Evolutionary conservation across 2,888 invertebrate species (phyloP), one percentile per base, ranked within the genome.

Genomic region (Nemotelus pantherinus): DNA sequence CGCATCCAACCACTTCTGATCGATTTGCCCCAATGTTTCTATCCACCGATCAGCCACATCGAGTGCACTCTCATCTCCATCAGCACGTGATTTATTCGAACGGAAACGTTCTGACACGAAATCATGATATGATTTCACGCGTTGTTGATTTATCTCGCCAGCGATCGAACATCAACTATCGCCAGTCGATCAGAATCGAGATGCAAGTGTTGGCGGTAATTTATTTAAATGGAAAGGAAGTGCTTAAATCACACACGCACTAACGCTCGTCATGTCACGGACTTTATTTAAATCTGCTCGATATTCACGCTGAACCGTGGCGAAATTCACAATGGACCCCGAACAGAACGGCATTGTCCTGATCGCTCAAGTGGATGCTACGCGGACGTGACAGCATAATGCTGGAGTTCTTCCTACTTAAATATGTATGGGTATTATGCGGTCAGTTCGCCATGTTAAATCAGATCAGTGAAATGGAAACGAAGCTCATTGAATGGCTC

Each of bases 221-320:
- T 79, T 79, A 79, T 79, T 79, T 79, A 79, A 79, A 79, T 77
- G 72, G 60, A 74, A 72, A 77, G 79, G 79, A 79, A 79, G 79
- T 79, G 79, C 63, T 79, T 79, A 79, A 79, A 79, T 79, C 79
- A 79, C 77, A 70, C 67, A 78, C 78, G 71, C 76, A 63, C 70
- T 74, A 55, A 44, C 60, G 67, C 67, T 45, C 72, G 58, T 58
- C 72, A 25, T 25, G 25, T 25, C 25, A 25, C 57, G 70, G 41
- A 70, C 72, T 58, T 57, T 58, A 72, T 58, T 57, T 58, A 57
- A 72, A 57, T 58, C 25, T 47, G 45, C 9, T 3, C 41, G 74
- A 63, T 63, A 47, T 70, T 70, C 43, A 48, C 47, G 48, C 74
- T n/a, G 4, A 39, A 43, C 10, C 41, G 44, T 41, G 6, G 10